Evolutionary conservation across 2,888 invertebrate species (phyloP), one percentile per base, ranked within the genome.

Genomic region (Malthinus flaveolus): DNA sequence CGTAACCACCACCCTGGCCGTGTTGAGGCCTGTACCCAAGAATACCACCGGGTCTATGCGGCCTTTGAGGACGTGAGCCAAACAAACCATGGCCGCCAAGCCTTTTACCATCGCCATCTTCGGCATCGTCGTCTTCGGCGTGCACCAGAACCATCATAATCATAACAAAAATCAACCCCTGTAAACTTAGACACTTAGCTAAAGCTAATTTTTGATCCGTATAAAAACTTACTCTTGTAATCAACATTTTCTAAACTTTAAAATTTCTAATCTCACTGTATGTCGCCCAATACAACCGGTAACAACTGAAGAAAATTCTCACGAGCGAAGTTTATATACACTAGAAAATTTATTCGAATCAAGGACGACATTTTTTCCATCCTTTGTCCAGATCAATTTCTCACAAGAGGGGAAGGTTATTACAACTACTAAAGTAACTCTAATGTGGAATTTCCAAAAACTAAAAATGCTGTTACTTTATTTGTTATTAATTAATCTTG

Each of bases 371-470:
- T 36, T 36, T 10, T 15, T 23, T 31, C 32, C 36, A 36, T 23
- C 36, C 37, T 49, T 31, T 49, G 12, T 37, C 31, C 23, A 32
- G 23, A 49, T 32, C 31, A 49, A 49, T 49, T 49, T 49, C 31
- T 37, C 36, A 15, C 35, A 37, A 37, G 49, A 12, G 36, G 49
- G 49, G 36, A 48, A 31, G 35, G 11, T 49, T 15, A 49, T 42
- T n/a, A 13, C n/a, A n/a, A n/a, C n/a, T n/a, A n/a, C n/a, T n/a
- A n/a, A n/a, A 42, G 12, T 9, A 35, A 35, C 11, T 9, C 7
- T 34, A 37, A 34, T 49, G 5, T 49, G 35, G 33, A 34, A 35
- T 49, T 35, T 49, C 35, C 33, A 10, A 49, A 49, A 13, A 15
- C 15, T n/a, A 42, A 42, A 42, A 15, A 23, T 2, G 5, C 23